Evolutionary conservation across 2,888 invertebrate genomes (phyloP).

Genomic region (Polyommatus iphigenia): DNA sequence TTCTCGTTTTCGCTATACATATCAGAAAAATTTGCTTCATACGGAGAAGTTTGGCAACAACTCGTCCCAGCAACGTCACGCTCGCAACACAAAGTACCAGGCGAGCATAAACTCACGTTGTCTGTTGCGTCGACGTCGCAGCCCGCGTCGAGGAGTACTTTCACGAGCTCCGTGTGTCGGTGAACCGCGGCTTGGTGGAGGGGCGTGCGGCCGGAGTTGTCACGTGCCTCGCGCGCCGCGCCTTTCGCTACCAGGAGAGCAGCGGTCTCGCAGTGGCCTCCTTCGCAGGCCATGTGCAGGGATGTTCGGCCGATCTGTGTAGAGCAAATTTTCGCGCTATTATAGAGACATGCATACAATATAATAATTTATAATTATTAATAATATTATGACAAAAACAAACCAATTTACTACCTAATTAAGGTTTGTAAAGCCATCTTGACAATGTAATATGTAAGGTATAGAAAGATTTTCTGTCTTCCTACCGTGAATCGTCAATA

Average conservation of each 20-base stretch:
- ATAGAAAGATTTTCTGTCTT: too few species aligned
- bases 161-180: slow-evolving; percentile 86
- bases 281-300: slow-evolving; percentile 85
- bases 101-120: slow-evolving; percentile 55
- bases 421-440: too few species aligned
- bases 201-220: slow-evolving; percentile 86
- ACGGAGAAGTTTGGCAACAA: neutral
- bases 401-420: too few species aligned
- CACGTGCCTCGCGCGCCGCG: slow-evolving; percentile 84
- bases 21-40: too few species aligned
- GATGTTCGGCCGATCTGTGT: slow-evolving; percentile 79
- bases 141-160: slow-evolving; percentile 83
- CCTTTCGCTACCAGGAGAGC: slow-evolving; percentile 80
- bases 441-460: too few species aligned
- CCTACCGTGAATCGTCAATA: too few species aligned
- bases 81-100: slow-evolving; percentile 34
- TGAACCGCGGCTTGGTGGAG: slow-evolving; percentile 88
- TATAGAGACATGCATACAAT: too few species aligned
- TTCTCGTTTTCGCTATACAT: too few species aligned
- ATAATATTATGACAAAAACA: too few species aligned
- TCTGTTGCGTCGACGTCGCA: slow-evolving; percentile 81
- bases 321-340: too few species aligned
- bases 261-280: slow-evolving; percentile 82
- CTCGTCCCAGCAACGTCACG: slow-evolving; percentile 23
- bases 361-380: too few species aligned